Evolutionary conservation across 2,888 invertebrate genomes (phyloP).

Genomic region (Lithophane semibrunnea): DNA sequence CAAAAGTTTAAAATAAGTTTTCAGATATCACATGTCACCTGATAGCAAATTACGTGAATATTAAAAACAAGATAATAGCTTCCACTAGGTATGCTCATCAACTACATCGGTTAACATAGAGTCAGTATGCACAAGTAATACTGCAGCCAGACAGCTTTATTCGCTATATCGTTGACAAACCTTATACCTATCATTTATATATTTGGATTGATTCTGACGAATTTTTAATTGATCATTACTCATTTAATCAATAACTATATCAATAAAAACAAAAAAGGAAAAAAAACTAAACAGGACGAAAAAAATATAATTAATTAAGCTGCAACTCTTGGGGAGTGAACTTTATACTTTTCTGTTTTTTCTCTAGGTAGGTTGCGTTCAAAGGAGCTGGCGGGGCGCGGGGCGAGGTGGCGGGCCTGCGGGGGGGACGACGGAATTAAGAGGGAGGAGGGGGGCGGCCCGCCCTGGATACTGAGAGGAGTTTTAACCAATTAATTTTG

Average conservation of each 20-base stretch:
- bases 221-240: neutral
- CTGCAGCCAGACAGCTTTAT: neutral
- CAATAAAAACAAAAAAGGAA: slow-evolving; percentile 1
- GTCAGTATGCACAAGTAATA: neutral
- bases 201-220: neutral
- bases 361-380: slow-evolving; percentile 91
- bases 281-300: slow-evolving; percentile 24
- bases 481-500: slow-evolving; percentile 92
- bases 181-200: neutral
- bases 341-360: slow-evolving; percentile 91
- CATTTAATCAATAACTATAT: no score
- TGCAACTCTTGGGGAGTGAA: slow-evolving; percentile 84
- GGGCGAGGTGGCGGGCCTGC: slow-evolving; percentile 74
- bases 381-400: slow-evolving; percentile 88
- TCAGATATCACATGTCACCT: no score
- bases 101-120: neutral
- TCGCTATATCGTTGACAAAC: neutral
- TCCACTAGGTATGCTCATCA: neutral
- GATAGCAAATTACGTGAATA: neutral
- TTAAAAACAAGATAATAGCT: neutral
- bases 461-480: slow-evolving; percentile 91
- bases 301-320: slow-evolving; percentile 83
- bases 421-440: slow-evolving; percentile 85
- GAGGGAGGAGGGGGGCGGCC: slow-evolving; percentile 85
- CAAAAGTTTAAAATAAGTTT: neutral